Conservation (phyloP, 1,140 invertebrate species). For the Ceratina japonica region DNA sequence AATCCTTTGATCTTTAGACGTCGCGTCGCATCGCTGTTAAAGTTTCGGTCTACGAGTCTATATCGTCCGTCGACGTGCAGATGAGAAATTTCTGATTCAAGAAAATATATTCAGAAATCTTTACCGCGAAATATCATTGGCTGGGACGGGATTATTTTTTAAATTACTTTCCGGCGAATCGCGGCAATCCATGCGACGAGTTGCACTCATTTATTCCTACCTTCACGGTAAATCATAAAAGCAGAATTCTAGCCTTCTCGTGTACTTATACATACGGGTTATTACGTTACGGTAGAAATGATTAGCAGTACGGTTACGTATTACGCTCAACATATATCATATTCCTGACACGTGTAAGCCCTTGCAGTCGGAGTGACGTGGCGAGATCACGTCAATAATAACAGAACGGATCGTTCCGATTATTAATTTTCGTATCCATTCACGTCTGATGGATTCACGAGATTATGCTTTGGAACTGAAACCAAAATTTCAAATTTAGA, state of each 20-base stretch:
- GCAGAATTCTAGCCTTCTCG: not conserved
- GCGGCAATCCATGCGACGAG: not conserved
- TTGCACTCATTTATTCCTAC: not conserved
- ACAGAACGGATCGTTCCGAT: not conserved
- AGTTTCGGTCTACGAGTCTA: not conserved
- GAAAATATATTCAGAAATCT: constrained; percentile 25
- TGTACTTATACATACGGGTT: not conserved
- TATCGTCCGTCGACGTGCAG: constrained; percentile 4
- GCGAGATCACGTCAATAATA: not conserved
- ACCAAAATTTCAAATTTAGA: not conserved
- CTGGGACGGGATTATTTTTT: constrained; percentile 9
- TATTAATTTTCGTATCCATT: constrained; percentile 1
- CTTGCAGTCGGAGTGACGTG: not conserved
- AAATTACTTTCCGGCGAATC: constrained; percentile 16
- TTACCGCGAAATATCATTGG: not conserved
- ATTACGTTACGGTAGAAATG: too few species aligned
- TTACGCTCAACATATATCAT: not conserved
- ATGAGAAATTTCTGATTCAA: constrained; percentile 33
- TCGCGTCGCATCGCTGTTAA: not conserved
- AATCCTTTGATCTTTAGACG: constrained; percentile 45
- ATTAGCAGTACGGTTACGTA: not conserved
- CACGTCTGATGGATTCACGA: not conserved
- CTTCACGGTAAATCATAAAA: not conserved
- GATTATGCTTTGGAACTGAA: not conserved
- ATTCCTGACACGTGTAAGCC: not conserved